Evolutionary conservation across 2,113 vertebrate species (phyloP), one percentile per base, ranked within the genome.

Genomic region (Seriola aureovittata): DNA sequence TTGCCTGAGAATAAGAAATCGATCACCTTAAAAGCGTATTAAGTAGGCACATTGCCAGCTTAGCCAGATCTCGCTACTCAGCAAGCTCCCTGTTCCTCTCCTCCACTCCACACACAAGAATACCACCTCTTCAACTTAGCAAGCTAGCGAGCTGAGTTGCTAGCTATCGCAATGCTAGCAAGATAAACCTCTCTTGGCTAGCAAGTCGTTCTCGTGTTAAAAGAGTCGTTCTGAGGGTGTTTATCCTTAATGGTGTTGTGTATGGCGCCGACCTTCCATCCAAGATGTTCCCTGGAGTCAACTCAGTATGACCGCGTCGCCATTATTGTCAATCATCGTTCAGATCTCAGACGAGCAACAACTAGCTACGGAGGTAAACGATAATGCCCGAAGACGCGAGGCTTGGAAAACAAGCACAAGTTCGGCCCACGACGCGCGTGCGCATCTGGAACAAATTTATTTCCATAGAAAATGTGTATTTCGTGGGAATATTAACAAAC

Each of bases 291-390:
- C 59, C 88, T 82, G 74, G 85, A 93, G 82, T 90, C 80, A 91
- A 93, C 89, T 94, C 90, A 93, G 82, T 80, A 90, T 89, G 78
- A 88, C 86, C 87, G 92, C 85, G 93, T 93, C 95, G 95, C 95
- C 95, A 95, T 96, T 95, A 95, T 94, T 94, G 92, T 95, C 94
- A 95, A 93, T 95, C 93, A 94, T 85, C 88, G 87, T 74, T 88
- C 54, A 74, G 88, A 81, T 71, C 75, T 76, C 89, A 75, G 80
- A 84, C 87, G 62, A 93, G 87, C 88, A 91, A 92, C 90, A 93
- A 91, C 91, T 88, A 78, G 87, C 88, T 65, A 57, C 90, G 91
- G 87, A 89, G 78, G 23, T 81, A 4, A 29, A 88, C 92, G 91
- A 89, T 70, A 82, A 87, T 81, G 55, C 79, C 87, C 92, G 93